Base-by-base conservation (phyloP, 2,888 invertebrate species). In the Caradrina clavipalpis region DNA sequence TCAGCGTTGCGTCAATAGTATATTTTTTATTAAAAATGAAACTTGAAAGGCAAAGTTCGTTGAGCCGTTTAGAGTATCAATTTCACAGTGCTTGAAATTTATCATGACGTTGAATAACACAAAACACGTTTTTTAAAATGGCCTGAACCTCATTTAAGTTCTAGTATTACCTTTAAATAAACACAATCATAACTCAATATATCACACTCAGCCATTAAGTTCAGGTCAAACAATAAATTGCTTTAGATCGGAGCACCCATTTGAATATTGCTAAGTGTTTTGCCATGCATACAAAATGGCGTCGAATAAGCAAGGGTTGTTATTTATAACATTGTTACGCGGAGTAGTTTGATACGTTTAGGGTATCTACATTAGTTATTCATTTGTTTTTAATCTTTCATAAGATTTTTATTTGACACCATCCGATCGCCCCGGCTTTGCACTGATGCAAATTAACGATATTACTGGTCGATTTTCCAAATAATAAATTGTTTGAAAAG, bases 251-350 rank as follows among this genome's bases (percentile, higher is more conserved):
- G 64, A 68, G 62, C 49, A 55, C 63, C n/a, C 69, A 80, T 81
- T 78, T 81, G 78, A 81, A 81, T 81, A 81, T 73, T 71, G 73
- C 66, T 71, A 80, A 80, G 78, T 80, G 69, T 80, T 81, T 78
- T 78, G 72, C 54, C 67, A 81, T 81, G 78, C 81, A 81, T 81
- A 71, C 81, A 69, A 67, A 81, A 81, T 76, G 76, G 51, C 63
- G 55, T 17, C 31, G 72, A 70, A 69, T 69, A 78, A 64, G 60
- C 22, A 62, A 62, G 72, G 64, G 56, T 77, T 58, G 63, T 56
- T 58, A 64, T 64, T 73, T 69, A 60, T 66, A 60, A 47, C 53
- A 58, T 51, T 65, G 64, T 70, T 62, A 72, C 2, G 21, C 22
- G n/a, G 45, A 67, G 26, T 68, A 65, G 64, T 71, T 75, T 76